These are phyloP conservation scores for Poecilobothrus nobilitatus DNA, from an alignment of 2,888 invertebrate species.

Conservation along the genomic window DNA sequence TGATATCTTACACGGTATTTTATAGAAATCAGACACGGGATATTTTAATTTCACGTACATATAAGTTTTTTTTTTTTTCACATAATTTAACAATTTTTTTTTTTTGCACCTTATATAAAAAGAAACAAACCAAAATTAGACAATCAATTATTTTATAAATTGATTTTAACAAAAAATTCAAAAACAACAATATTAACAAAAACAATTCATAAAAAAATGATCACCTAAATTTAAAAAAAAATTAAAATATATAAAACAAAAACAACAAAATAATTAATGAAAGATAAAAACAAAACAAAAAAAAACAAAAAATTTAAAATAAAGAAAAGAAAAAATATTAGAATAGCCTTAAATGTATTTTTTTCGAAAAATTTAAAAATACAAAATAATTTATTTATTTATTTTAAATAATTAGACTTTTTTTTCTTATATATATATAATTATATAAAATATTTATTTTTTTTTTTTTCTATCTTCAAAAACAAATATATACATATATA, in stretches of 20 bases:
- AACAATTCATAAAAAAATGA: too few relatives aligned
- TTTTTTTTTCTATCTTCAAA: too few relatives aligned
- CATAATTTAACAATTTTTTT: too few relatives aligned
- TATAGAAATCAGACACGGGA: too few relatives aligned
- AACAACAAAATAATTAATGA: neutral
- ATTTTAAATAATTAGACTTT: neutral
- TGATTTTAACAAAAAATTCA: neutral
- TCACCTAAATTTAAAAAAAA: neutral
- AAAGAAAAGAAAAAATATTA: conserved; percentile 7
- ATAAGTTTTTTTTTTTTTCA: too few relatives aligned
- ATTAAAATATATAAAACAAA: conserved; percentile 4
- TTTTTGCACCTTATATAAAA: too few relatives aligned
- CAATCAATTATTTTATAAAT: neutral
- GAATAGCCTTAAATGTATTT: conserved; percentile 8
- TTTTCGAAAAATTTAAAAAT: neutral
- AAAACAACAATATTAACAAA: neutral
- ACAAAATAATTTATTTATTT: neutral
- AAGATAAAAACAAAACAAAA: conserved; percentile 3
- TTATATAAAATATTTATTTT: neutral
- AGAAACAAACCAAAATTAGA: too few relatives aligned
- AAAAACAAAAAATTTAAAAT: neutral
- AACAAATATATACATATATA: too few relatives aligned
- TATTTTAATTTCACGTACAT: too few relatives aligned
- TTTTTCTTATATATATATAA: neutral
- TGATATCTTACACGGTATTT: too few relatives aligned